A percentile compares a stretch with the other conserved stretches of the same genome.
These are phyloP conservation scores for Chelonus insularis DNA, from an alignment of 1,140 invertebrate genomes.

Conservation along the genomic window DNA sequence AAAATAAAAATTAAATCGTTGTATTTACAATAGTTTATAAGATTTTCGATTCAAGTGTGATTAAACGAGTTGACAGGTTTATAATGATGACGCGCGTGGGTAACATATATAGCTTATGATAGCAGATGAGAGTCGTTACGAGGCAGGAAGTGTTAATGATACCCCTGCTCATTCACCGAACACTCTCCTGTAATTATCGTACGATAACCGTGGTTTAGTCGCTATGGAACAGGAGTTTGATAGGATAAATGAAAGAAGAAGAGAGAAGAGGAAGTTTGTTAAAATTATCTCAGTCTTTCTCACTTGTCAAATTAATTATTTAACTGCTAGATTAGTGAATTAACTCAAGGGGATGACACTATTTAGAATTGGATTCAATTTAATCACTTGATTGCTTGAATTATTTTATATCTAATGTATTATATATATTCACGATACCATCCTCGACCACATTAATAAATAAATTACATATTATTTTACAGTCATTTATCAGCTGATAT, in stretches of 20 bases:
- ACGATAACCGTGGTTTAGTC: constrained; percentile 23
- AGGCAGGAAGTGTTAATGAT: constrained; percentile 61
- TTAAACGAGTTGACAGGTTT: constrained; percentile 52
- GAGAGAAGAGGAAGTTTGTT: constrained; percentile 19
- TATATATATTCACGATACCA: too few relatives aligned
- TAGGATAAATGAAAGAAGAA: neutral
- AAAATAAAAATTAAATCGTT: too few relatives aligned
- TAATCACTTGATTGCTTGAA: constrained; percentile 3
- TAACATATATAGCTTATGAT: constrained; percentile 39
- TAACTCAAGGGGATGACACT: neutral
- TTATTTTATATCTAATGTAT: neutral
- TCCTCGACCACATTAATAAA: too few relatives aligned
- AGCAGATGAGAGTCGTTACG: constrained; percentile 56
- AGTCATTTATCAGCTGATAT: too few relatives aligned
- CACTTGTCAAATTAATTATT: constrained; percentile 29
- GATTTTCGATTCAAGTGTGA: constrained; percentile 27
- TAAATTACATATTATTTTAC: too few relatives aligned
- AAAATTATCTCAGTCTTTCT: constrained; percentile 10
- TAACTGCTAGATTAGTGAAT: neutral
- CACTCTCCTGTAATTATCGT: constrained; percentile 57
- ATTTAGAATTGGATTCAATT: neutral
- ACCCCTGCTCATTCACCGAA: constrained; percentile 57
- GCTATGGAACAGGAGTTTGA: neutral
- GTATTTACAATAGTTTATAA: neutral
- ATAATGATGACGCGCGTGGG: constrained; percentile 46